Conservation (phyloP, 2,888 invertebrate species). For the Crematogaster levior region DNA sequence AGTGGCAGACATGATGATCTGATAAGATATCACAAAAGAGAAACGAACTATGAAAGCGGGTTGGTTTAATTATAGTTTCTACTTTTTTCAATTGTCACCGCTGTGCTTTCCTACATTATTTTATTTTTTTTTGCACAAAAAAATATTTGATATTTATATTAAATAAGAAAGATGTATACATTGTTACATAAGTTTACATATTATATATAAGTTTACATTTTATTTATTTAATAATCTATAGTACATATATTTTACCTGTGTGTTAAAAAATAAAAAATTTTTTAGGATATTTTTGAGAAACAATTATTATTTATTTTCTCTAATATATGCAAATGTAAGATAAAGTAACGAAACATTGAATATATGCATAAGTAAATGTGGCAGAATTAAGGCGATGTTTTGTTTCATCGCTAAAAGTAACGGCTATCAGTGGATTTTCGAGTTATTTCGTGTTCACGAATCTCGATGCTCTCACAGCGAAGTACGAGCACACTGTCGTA, state of each 20-base stretch:
- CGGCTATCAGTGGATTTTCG: constrained; percentile 65
- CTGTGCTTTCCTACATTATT: not conserved
- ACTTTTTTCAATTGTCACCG: not conserved
- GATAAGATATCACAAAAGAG: not conserved
- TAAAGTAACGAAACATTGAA: not conserved
- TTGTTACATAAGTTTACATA: not conserved
- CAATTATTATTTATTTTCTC: not conserved
- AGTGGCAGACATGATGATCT: constrained; percentile 5
- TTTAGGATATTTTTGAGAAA: too few species aligned
- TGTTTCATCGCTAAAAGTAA: constrained; percentile 68
- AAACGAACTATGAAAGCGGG: not conserved
- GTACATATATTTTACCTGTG: not conserved
- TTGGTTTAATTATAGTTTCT: not conserved
- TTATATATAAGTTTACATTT: too few species aligned
- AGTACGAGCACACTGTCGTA: constrained; percentile 55
- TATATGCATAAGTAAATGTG: not conserved
- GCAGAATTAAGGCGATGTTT: constrained; percentile 69
- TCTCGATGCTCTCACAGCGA: constrained; percentile 35
- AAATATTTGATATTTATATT: not conserved
- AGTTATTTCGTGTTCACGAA: not conserved
- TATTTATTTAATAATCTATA: not conserved
- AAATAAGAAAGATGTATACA: not conserved
- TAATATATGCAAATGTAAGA: not conserved
- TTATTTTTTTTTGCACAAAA: not conserved
- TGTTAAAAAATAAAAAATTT: not conserved